Base-by-base conservation (phyloP, 37 sponge, comb jelly and placozoan species). In the Haliclona indistincta region DNA sequence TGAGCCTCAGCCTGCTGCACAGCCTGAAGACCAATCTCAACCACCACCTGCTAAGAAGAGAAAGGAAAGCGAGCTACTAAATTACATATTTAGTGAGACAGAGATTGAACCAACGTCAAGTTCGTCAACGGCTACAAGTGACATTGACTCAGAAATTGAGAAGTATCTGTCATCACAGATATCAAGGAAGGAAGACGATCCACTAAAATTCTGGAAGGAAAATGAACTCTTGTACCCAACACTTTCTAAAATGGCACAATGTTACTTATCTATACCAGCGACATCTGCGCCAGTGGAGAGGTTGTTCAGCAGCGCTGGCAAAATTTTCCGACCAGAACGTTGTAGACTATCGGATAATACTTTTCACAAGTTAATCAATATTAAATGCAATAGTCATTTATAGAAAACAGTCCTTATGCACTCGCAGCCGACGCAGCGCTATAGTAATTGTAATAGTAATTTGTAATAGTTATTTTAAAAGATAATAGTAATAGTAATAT, bases 351-450 rank as follows among this genome's bases (percentile, higher is more conserved):
- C 41, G 22, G 75, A 73, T 45, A 38, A 41, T 39, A 58, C 54
- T 56, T 73, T 73, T 34, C 52, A 73, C 13, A 73, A 73, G 51
- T 45, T 73, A 11, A 73, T 73, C 33, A 73, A 56, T 39, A 73
- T 73, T 38, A 73, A 54, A 73, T 73, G 75, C 75, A 73, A 73
- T 73, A 45, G 75, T 73, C 56, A 54, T 73, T 73, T 73, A 58
- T 6, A 25, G 60, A 7, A 58, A 58, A n/a, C 6, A 20, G 11
- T 58, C n/a, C 60, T 58, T 20, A 58, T 58, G 60, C n/a, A 58
- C 11, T 58, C 11, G 60, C n/a, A 58, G n/a, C n/a, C 11, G 60
- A 25, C 11, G n/a, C n/a, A 58, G 30, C 54, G 51, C n/a, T 49
- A 44, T 32, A 56, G 37, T 56, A 73, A 56, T 73, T 44, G 75